Evolutionary conservation across 2,888 invertebrate genomes (phyloP), one percentile per base, ranked within the genome.

Genomic region (Ormia ochracea): DNA sequence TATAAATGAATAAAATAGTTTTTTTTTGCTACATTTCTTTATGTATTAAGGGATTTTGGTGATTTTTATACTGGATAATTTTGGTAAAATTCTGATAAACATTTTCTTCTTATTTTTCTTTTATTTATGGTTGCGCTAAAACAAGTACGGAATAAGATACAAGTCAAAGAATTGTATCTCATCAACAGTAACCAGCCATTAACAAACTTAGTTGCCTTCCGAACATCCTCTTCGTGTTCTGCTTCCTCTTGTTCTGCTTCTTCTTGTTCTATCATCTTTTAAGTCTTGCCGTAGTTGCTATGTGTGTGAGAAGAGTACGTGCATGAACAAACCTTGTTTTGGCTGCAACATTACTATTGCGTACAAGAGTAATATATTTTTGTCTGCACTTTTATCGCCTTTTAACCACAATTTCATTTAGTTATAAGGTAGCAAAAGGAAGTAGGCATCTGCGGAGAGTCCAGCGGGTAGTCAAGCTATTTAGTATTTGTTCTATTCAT

Each of bases 111-210:
- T n/a, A n/a, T n/a, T n/a, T n/a, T n/a, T n/a, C n/a, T n/a, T n/a
- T n/a, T n/a, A n/a, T n/a, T n/a, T n/a, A n/a, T n/a, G n/a, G n/a
- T n/a, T n/a, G n/a, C n/a, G n/a, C n/a, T n/a, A n/a, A 80, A 76
- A 66, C 72, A 72, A 80, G 80, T 80, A 63, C 72, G 69, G 77
- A 77, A 74, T 81, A 73, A 74, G 81, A 77, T 77, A 81, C 81
- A 81, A 77, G 73, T 77, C 81, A 77, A 45, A 43, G 65, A 43
- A 45, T 65, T 68, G 66, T 61, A 80, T 76, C 72, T 72, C 68
- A 76, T 80, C 75, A 80, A 76, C 68, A 72, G 68, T 76, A 76
- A 72, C 21, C 48, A 43, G 61, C 59, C 38, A 52, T 38, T 33
- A 70, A 45, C 41, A 56, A 68, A 61, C 75, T 80, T 56, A 61